Evolutionary conservation across 2,797 vertebrate genomes (phyloP).

Genomic region (Enteromius paludinosus): DNA sequence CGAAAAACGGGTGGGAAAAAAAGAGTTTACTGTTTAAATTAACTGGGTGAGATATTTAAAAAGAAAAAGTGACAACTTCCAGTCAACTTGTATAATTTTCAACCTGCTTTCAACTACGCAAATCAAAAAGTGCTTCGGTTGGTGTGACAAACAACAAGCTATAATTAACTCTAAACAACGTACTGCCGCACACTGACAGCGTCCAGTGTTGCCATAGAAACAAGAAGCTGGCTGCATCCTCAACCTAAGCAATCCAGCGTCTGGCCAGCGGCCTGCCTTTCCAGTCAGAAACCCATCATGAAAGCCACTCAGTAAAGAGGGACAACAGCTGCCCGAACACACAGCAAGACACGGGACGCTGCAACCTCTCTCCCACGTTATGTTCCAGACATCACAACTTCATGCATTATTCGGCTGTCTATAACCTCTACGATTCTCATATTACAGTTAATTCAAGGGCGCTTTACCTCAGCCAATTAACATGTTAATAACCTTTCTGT

Average conservation of each 20-base stretch:
- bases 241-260: conserved; percentile 69
- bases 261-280: conserved; percentile 69
- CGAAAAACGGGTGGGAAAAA: too few relatives aligned
- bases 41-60: neutral
- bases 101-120: neutral
- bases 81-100: neutral
- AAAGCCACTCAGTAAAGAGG: conserved; percentile 43
- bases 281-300: conserved; percentile 56
- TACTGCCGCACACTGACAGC: conserved; percentile 39
- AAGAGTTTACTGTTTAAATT: neutral
- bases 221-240: conserved; percentile 57
- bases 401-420: conserved; percentile 7
- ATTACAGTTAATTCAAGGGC: conserved; percentile 4
- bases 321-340: conserved; percentile 61
- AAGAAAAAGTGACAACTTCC: neutral
- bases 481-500: conserved; percentile 34
- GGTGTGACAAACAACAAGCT: conserved; percentile 61
- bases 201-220: conserved; percentile 70
- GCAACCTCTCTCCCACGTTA: conserved; percentile 69
- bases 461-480: conserved; percentile 19
- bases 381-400: conserved; percentile 46
- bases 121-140: conserved; percentile 4
- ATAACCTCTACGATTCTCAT: conserved; percentile 5
- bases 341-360: conserved; percentile 68
- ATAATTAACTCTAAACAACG: conserved; percentile 29